Base-by-base conservation (phyloP, 2,113 vertebrate genomes). In the Shinisaurus crocodilurus region DNA sequence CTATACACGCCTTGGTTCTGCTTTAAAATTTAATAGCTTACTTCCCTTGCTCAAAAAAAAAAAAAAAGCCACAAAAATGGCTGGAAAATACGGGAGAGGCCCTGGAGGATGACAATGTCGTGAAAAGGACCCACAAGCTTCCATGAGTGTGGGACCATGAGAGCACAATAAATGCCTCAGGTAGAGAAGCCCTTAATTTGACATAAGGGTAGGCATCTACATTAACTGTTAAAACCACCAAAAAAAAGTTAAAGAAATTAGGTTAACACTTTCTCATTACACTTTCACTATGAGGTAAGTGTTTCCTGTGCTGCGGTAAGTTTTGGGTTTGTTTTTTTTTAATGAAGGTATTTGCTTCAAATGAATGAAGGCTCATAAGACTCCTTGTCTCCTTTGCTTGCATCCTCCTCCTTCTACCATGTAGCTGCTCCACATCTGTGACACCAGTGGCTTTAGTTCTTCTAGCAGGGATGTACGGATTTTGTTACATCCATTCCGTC, bases 191-290 rank as follows among this genome's bases (percentile, higher is more conserved):
- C n/a, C n/a, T 45, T 65, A 40, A 79, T 80, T 45, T 87, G 27
- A 63, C 16, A 50, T 85, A 65, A 48, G 57, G 5, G 25, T 69
- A 45, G 45, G 34, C 63, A 90, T 32, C 50, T 67, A 69, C 83
- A 34, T 75, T 45, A 81, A 57, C 74, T 90, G 60, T 54, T 69
- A 70, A 90, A 90, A 90, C 89, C 89, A 90, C 82, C 34, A 85
- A 37, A 25, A 48, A 48, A 79, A 67, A 57, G 27, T 75, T 40
- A 63, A 67, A 80, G 48, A 75, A 16, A n/a, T 63, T 34, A 79
- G 89, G 89, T 90, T 90, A 90, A 90, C 89, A 90, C 89, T 57
- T 90, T 75, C 8, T 16, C 3, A 23, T 43, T 76, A 65, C n/a
- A 76, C 88, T 89, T 90, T 90, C 45, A 43, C 25, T 86, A 37